These are phyloP conservation scores for Sphaerophoria rueppellii DNA, from an alignment of 2,888 invertebrate genomes.

Conservation along the genomic window DNA sequence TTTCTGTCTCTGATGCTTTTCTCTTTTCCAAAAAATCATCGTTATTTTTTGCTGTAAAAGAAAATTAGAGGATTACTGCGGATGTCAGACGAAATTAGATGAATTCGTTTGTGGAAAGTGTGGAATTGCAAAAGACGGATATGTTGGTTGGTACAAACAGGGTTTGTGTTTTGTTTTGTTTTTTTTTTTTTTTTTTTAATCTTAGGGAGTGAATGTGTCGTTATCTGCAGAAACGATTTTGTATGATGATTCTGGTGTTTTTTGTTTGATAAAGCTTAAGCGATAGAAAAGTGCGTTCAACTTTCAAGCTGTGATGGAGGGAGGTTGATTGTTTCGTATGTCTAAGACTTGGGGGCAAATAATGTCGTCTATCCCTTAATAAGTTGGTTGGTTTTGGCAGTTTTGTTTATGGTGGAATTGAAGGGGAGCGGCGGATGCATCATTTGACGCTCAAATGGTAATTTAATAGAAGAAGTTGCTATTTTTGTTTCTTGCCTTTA, in stretches of 20 bases:
- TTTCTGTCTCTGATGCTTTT: slow-evolving; percentile 30
- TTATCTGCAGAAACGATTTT: slow-evolving; percentile 67
- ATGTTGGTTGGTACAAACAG: not conserved
- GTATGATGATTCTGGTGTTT: slow-evolving; percentile 58
- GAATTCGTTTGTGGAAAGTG: slow-evolving; percentile 64
- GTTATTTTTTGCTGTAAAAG: slow-evolving; percentile 59
- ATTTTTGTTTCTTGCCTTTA: too few species aligned
- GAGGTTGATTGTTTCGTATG: not conserved
- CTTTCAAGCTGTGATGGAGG: not conserved
- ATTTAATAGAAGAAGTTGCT: too few species aligned
- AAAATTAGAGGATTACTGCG: slow-evolving; percentile 70
- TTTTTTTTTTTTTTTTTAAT: not conserved
- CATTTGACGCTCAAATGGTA: too few species aligned
- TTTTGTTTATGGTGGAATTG: too few species aligned
- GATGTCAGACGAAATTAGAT: slow-evolving; percentile 71
- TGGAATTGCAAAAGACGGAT: slow-evolving; percentile 37
- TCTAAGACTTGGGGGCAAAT: not conserved
- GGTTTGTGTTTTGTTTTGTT: not conserved
- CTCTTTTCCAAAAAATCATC: slow-evolving; percentile 44
- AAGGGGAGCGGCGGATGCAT: too few species aligned
- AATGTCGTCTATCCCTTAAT: not conserved
- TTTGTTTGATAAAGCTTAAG: slow-evolving; percentile 37
- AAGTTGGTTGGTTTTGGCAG: too few species aligned
- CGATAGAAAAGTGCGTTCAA: slow-evolving; percentile 36
- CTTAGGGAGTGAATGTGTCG: slow-evolving; percentile 45